These are phyloP conservation scores for Tetanocera ferruginea DNA, from an alignment of 2,888 invertebrate species.

Conservation along the genomic window DNA sequence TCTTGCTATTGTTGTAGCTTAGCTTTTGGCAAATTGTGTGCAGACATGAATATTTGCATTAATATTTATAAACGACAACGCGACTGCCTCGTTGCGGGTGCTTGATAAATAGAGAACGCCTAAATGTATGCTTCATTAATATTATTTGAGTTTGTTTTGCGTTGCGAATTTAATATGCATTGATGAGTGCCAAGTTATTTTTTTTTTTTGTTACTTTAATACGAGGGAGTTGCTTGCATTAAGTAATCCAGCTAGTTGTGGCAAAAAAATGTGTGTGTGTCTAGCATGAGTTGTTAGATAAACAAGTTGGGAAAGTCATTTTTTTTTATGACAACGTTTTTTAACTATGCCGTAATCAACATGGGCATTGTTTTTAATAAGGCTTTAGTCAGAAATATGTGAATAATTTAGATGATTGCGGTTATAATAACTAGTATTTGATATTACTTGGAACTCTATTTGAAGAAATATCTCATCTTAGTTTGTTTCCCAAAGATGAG, in stretches of 20 bases:
- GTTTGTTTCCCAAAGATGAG: too few relatives aligned
- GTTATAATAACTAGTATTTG: too few relatives aligned
- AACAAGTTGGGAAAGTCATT: too few relatives aligned
- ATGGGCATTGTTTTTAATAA: too few relatives aligned
- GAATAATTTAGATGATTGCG: too few relatives aligned
- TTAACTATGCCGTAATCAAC: too few relatives aligned
- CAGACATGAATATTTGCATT: conserved; percentile 47
- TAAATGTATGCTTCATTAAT: conserved; percentile 24
- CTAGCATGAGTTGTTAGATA: too few relatives aligned
- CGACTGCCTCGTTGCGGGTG: conserved; percentile 6
- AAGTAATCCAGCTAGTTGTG: background rate
- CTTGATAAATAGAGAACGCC: conserved; percentile 23
- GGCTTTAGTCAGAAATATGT: too few relatives aligned
- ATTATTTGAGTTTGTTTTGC: background rate
- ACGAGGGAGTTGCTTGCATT: conserved; percentile 1
- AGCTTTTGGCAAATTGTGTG: conserved; percentile 46
- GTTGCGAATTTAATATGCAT: conserved; percentile 37
- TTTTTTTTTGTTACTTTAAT: background rate
- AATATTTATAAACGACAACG: conserved; percentile 26
- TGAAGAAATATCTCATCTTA: too few relatives aligned
- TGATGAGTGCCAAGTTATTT: conserved; percentile 39
- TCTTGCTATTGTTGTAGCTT: background rate
- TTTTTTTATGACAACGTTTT: too few relatives aligned
- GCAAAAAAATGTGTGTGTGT: too few relatives aligned
- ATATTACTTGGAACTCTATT: too few relatives aligned